A percentile compares a stretch with the other conserved stretches of the same genome.
Conservation (phyloP, 2,797 vertebrate species). For the Gadopsis bispinosus region DNA sequence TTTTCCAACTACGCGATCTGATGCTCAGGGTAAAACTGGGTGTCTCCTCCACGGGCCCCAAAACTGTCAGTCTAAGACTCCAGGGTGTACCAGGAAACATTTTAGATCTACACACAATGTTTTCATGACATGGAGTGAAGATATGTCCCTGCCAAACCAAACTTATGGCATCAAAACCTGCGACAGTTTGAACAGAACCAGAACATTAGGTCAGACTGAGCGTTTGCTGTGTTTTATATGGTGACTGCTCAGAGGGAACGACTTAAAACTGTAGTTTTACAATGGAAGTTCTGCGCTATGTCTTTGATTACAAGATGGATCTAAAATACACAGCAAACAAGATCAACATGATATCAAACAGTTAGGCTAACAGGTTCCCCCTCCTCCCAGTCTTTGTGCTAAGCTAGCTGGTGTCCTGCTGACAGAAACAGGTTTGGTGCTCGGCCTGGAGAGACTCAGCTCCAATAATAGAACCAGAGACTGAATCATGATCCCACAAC, state of each 20-base stretch:
- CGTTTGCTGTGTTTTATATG: not conserved
- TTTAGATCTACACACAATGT: not conserved
- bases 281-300: not conserved
- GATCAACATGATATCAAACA: not conserved
- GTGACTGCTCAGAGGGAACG: not conserved
- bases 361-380: not conserved
- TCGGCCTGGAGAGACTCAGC: conserved; percentile 24
- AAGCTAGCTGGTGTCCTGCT: conserved; percentile 36
- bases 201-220: not conserved
- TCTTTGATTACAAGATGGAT: not conserved
- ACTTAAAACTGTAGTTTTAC: not conserved
- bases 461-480: conserved; percentile 57
- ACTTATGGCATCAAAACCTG: not conserved
- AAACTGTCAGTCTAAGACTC: too few relatives aligned
- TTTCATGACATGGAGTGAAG: not conserved
- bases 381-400: conserved; percentile 7
- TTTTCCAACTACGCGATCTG: too few relatives aligned
- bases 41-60: too few relatives aligned
- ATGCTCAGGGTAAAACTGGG: too few relatives aligned
- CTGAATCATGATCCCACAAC: conserved; percentile 52
- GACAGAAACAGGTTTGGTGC: conserved; percentile 41
- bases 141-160: not conserved
- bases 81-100: too few relatives aligned
- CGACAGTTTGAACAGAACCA: not conserved
- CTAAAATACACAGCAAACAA: not conserved